Conservation (phyloP, 2,888 invertebrate species). For the Chrysolina oricalcia region DNA sequence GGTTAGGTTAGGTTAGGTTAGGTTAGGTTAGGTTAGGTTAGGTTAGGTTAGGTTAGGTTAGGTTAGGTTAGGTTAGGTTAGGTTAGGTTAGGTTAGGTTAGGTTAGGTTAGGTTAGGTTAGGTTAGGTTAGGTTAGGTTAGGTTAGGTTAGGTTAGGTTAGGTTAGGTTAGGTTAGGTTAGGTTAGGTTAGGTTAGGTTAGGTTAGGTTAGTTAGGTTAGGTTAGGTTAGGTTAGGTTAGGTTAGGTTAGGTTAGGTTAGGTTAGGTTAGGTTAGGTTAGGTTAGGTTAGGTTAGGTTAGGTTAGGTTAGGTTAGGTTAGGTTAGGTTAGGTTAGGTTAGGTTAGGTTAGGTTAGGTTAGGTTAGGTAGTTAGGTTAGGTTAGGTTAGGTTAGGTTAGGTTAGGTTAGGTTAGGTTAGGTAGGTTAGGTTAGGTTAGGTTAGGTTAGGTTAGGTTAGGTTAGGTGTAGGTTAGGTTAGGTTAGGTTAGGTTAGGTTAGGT, state of each 20-base stretch:
- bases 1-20: slow-evolving; percentile 19
- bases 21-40: slow-evolving; percentile 7
- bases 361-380: slow-evolving; percentile 33
- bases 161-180: slow-evolving; percentile 29
- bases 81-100: slow-evolving; percentile 27
- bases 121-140: slow-evolving; percentile 28
- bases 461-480: slow-evolving; percentile 46
- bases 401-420: slow-evolving; percentile 37
- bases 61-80: slow-evolving; percentile 33
- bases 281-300: slow-evolving; percentile 48
- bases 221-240: slow-evolving; percentile 31
- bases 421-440: slow-evolving; percentile 51
- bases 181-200: slow-evolving; percentile 29
- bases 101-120: slow-evolving; percentile 19
- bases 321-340: slow-evolving; percentile 44
- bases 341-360: slow-evolving; percentile 31
- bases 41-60: slow-evolving; percentile 20
- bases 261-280: slow-evolving; percentile 41
- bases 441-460: slow-evolving; percentile 52
- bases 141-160: slow-evolving; percentile 28
- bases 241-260: slow-evolving; percentile 31
- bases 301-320: slow-evolving; percentile 48
- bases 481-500: slow-evolving; percentile 52
- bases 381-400: slow-evolving; percentile 35
- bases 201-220: slow-evolving; percentile 31